Evolutionary conservation across 2,797 vertebrate genomes (phyloP).

Genomic region (Aythya fuligula): DNA sequence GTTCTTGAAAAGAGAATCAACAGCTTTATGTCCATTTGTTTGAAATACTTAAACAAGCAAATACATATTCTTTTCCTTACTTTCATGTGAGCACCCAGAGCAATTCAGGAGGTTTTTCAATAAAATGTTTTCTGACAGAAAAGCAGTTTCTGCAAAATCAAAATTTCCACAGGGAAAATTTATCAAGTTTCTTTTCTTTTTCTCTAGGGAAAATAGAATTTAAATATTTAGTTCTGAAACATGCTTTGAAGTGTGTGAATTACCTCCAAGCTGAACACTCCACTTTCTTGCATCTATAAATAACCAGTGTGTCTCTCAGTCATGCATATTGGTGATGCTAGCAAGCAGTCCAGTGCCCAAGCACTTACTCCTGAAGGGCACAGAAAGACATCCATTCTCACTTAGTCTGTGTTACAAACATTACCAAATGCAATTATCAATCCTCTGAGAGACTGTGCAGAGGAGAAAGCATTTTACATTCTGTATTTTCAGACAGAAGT

Average conservation of each 20-base stretch:
- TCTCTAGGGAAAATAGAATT: slow-evolving; percentile 36
- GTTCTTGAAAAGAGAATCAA: background rate
- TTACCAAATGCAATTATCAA: background rate
- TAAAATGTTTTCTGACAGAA: slow-evolving; percentile 51
- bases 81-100: slow-evolving; percentile 23
- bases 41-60: background rate
- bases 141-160: slow-evolving; percentile 56
- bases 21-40: background rate
- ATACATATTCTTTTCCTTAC: background rate
- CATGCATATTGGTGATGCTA: background rate
- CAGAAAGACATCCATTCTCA: background rate
- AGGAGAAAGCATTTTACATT: background rate
- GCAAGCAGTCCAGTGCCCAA: background rate
- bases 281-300: slow-evolving; percentile 46
- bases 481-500: background rate
- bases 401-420: background rate
- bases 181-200: slow-evolving; percentile 28
- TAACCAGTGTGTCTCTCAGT: background rate
- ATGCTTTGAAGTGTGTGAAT: slow-evolving; percentile 50
- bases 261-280: slow-evolving; percentile 51
- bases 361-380: background rate
- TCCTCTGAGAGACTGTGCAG: background rate
- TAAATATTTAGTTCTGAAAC: slow-evolving; percentile 48
- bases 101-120: slow-evolving; percentile 16
- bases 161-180: slow-evolving; percentile 54